A percentile compares a stretch with the other conserved stretches of the same genome.
Evolutionary conservation across 2,797 vertebrate genomes (phyloP).

Genomic region (Pseudocheirus occidentalis): DNA sequence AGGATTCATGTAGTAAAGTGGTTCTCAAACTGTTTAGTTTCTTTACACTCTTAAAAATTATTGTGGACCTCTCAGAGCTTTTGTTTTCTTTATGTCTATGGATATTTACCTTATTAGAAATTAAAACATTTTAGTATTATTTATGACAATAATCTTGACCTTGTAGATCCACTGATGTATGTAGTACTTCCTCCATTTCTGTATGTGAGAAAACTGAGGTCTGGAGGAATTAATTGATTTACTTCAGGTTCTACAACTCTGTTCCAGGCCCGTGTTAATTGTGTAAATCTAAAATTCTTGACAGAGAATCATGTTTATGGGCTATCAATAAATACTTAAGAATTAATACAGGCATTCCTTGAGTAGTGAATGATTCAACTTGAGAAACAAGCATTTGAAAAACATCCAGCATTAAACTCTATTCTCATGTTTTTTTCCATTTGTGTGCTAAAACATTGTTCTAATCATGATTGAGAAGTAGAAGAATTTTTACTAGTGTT

Average conservation of each 20-base stretch:
- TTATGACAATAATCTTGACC: not conserved
- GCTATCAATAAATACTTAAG: not conserved
- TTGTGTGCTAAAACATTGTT: not conserved
- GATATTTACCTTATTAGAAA: not conserved
- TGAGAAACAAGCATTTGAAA: not conserved
- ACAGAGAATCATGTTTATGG: not conserved
- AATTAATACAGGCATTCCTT: not conserved
- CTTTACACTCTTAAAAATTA: not conserved
- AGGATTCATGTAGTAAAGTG: not conserved
- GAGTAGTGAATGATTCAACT: not conserved
- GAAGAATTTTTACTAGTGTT: not conserved
- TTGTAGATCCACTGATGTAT: not conserved
- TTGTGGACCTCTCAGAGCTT: not conserved
- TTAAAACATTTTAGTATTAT: not conserved
- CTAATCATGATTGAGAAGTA: not conserved
- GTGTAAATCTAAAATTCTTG: not conserved
- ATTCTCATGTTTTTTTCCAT: not conserved
- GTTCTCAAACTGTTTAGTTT: not conserved
- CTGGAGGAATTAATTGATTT: not conserved
- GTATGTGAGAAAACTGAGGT: not conserved
- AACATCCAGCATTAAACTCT: not conserved
- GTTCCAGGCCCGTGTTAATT: not conserved
- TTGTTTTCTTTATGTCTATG: not conserved
- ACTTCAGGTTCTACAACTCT: not conserved
- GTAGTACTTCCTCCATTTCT: not conserved